Evolutionary conservation across 2,797 vertebrate genomes (phyloP).

Genomic region (Arrhamphus sclerolepis): DNA sequence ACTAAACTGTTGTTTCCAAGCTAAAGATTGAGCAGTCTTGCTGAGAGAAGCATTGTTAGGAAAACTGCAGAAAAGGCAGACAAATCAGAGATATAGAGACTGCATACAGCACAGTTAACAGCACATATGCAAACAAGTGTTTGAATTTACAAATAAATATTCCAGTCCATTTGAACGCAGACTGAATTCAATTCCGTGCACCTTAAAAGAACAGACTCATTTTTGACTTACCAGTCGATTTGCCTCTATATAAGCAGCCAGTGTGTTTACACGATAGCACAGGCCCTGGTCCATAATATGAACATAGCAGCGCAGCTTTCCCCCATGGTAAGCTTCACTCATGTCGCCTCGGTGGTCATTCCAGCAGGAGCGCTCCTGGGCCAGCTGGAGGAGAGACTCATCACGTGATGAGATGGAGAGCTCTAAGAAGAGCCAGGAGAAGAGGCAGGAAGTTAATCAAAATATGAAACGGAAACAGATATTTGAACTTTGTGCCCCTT

Average conservation of each 20-base stretch:
- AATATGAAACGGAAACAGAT: neutral
- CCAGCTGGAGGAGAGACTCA: slow-evolving; percentile 84
- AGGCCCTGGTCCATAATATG: slow-evolving; percentile 93
- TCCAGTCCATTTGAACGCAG: too few relatives aligned
- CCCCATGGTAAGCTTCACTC: slow-evolving; percentile 88
- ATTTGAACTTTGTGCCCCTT: too few relatives aligned
- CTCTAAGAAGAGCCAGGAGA: slow-evolving; percentile 53
- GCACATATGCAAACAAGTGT: neutral
- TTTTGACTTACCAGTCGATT: slow-evolving; percentile 89
- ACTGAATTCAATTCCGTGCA: too few relatives aligned
- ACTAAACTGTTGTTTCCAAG: too few relatives aligned
- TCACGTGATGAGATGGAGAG: slow-evolving; percentile 80
- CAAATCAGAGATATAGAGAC: neutral
- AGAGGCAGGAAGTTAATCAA: neutral
- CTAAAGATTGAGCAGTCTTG: too few relatives aligned
- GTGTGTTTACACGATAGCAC: slow-evolving; percentile 93
- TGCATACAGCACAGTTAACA: too few relatives aligned
- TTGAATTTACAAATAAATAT: neutral
- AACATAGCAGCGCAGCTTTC: slow-evolving; percentile 92
- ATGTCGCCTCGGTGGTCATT: slow-evolving; percentile 92
- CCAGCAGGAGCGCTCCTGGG: slow-evolving; percentile 90
- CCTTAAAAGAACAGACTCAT: too few relatives aligned
- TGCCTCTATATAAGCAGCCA: slow-evolving; percentile 94
- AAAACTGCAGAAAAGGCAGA: too few relatives aligned
- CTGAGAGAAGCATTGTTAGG: too few relatives aligned